Base-by-base conservation (phyloP, 2,113 vertebrate genomes). In the Chlamydotis undulata region DNA sequence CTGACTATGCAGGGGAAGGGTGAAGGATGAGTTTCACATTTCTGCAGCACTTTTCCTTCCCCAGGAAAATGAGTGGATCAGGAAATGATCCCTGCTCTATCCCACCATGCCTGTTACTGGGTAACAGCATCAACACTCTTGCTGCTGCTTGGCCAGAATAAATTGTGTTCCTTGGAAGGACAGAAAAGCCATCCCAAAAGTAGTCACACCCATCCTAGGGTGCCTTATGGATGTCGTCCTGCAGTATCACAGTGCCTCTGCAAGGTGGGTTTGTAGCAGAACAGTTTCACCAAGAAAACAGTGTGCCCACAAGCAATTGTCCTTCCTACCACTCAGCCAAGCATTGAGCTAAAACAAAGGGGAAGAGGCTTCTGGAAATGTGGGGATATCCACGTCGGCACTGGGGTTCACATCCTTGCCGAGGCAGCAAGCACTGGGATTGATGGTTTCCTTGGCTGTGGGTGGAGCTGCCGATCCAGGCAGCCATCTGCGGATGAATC, bases 401-500 rank as follows among this genome's bases (percentile, higher is more conserved):
- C 17, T 28, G 31, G 11, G 19, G 31, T 60, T 93, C 33, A 9
- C 4, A 6, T 56, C 79, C 52, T 69, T 57, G 15, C 49, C 6
- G 7, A 71, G 35, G 5, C 6, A 3, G 53, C 1, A 9, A 47
- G 45, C 2, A 0, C 35, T 69, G 57, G 49, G 57, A 57, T 88
- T 71, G 56, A 33, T 3, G 1, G 22, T n/a, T 79, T 71, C 70
- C n/a, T 75, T 61, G 60, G 45, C 83, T 89, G n/a, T 84, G 94
- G 89, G 89, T 94, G 86, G 89, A 94, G 50, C 49, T 82, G 90
- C 49, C 2, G 15, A 82, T 94, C 83, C 90, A 94, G 74, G 35
- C 67, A 95, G 76, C 90, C 95, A 97, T 97, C 97, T 97, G 96
- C 26, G 7, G 61, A 94, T 97, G 96, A 98, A 94, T 97, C 96